These are phyloP conservation scores for Melanaphis sacchari DNA, from an alignment of 1,140 invertebrate genomes.

Conservation along the genomic window DNA sequence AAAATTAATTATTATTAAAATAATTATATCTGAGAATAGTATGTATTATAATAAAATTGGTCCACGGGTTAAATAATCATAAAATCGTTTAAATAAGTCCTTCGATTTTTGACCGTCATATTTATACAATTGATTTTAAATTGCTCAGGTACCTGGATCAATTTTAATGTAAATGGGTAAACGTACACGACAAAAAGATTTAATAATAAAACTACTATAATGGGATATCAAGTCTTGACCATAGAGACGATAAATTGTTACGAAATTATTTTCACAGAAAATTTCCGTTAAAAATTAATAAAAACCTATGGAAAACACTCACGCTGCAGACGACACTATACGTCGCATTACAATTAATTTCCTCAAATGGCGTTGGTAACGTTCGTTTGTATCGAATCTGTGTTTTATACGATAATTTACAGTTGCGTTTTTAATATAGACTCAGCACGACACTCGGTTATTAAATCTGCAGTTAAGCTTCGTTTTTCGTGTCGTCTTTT, in stretches of 20 bases:
- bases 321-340: background rate
- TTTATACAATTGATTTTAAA: background rate
- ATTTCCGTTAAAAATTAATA: slow-evolving; percentile 15
- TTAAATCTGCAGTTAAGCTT: slow-evolving; percentile 39
- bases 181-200: background rate
- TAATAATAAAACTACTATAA: background rate
- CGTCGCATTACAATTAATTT: slow-evolving; percentile 17
- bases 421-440: slow-evolving; percentile 48
- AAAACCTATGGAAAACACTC: background rate
- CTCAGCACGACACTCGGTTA: slow-evolving; percentile 51
- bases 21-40: background rate
- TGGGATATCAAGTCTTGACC: background rate
- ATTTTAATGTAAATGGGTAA: background rate
- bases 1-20: background rate
- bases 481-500: slow-evolving; percentile 42
- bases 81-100: background rate
- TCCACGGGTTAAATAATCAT: background rate
- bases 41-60: background rate
- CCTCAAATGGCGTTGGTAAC: too few species aligned
- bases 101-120: background rate
- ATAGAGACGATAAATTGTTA: background rate
- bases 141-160: background rate
- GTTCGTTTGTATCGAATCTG: slow-evolving; percentile 41
- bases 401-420: slow-evolving; percentile 24
- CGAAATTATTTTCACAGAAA: background rate